Percentiles rank a stretch among this genome's conserved stretches.
Evolutionary conservation across 2,888 invertebrate genomes (phyloP).

Genomic region (Parascotia fuliginaria): DNA sequence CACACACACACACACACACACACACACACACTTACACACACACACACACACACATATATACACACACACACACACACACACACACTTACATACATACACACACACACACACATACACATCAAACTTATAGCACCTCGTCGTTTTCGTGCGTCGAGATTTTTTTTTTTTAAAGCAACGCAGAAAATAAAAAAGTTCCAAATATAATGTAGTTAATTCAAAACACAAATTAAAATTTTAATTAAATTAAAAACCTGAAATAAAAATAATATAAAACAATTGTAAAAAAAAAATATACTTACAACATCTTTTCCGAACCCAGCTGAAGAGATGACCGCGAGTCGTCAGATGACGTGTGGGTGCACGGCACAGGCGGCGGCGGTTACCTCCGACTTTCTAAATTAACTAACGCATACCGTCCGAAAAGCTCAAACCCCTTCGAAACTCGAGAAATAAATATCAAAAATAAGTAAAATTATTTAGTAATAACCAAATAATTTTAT

Average conservation of each 20-base stretch:
- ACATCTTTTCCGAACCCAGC: not conserved
- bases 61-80: too few species aligned
- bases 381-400: not conserved
- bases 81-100: too few species aligned
- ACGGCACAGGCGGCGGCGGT: conserved; percentile 2
- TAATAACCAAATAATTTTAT: conserved; percentile 7
- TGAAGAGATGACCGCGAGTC: conserved; percentile 1
- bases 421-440: not conserved
- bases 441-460: conserved; percentile 2
- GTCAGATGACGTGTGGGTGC: not conserved
- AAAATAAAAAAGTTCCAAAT: too few species aligned
- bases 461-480: conserved; percentile 12
- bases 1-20: too few species aligned
- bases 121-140: too few species aligned
- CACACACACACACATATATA: too few species aligned
- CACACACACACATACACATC: too few species aligned
- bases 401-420: not conserved
- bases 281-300: conserved; percentile 3
- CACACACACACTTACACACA: too few species aligned
- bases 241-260: not conserved
- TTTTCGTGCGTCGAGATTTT: too few species aligned
- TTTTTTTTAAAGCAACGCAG: too few species aligned
- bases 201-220: too few species aligned
- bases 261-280: not conserved
- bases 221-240: too few species aligned